These are phyloP conservation scores for Sturmia bella DNA, from an alignment of 2,888 invertebrate genomes.

Conservation along the genomic window DNA sequence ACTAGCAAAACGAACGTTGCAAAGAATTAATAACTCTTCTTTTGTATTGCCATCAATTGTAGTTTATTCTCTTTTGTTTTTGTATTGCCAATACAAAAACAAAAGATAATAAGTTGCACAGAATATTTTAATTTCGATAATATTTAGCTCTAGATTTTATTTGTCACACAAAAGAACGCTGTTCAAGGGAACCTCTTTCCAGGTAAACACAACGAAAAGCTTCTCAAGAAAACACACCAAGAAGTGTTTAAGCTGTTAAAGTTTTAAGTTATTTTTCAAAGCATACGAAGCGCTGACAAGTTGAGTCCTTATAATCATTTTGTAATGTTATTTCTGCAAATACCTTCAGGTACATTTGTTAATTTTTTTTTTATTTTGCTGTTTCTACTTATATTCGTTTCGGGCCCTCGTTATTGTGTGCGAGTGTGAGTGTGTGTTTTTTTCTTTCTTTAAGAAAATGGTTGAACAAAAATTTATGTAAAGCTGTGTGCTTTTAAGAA, in stretches of 20 bases:
- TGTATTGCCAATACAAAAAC: too few species aligned
- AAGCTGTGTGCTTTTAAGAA: neutral
- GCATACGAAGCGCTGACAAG: slow-evolving; percentile 53
- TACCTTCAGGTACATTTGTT: slow-evolving; percentile 44
- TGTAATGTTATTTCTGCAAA: slow-evolving; percentile 60
- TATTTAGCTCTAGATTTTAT: neutral
- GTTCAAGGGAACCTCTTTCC: neutral
- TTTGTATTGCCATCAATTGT: too few species aligned
- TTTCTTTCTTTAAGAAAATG: neutral
- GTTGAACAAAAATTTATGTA: neutral
- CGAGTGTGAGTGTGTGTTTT: too few species aligned
- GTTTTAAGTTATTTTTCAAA: slow-evolving; percentile 43
- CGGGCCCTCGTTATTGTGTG: too few species aligned
- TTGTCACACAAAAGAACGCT: neutral
- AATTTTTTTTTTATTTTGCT: neutral
- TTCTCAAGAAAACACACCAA: neutral
- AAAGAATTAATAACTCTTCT: too few species aligned
- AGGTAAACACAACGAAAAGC: neutral
- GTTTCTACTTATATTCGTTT: neutral
- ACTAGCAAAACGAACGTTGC: too few species aligned
- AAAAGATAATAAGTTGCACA: too few species aligned
- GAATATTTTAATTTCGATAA: too few species aligned
- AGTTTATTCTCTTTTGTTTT: too few species aligned
- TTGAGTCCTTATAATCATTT: slow-evolving; percentile 59
- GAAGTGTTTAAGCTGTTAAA: slow-evolving; percentile 51